Evolutionary conservation across 2,888 invertebrate genomes (phyloP).

Genomic region (Nymphalis urticae): DNA sequence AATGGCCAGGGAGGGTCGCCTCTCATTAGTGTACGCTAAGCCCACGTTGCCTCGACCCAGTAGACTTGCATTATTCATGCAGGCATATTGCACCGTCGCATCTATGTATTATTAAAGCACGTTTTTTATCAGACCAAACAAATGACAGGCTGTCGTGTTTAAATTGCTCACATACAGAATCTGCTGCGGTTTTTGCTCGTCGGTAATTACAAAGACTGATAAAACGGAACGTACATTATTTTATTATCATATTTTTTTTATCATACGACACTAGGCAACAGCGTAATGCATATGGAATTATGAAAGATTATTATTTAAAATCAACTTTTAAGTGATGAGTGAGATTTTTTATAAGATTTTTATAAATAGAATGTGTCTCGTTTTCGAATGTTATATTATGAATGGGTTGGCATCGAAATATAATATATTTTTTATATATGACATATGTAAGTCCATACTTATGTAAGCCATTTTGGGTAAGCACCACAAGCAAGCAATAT

Average conservation of each 20-base stretch:
- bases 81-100: constrained; percentile 73
- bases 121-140: constrained; percentile 32
- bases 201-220: constrained; percentile 3
- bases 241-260: not conserved
- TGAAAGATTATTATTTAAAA: no score
- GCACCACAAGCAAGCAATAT: no score
- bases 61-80: constrained; percentile 78
- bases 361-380: no score
- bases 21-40: constrained; percentile 74
- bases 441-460: no score
- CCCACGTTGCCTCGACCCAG: constrained; percentile 60
- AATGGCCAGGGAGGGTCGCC: constrained; percentile 66
- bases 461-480: no score
- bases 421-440: no score
- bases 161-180: constrained; percentile 17
- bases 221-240: not conserved
- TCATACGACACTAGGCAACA: no score
- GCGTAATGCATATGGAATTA: no score
- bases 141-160: constrained; percentile 24
- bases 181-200: constrained; percentile 12
- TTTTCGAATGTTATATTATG: no score
- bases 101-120: constrained; percentile 40
- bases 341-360: no score
- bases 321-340: no score
- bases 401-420: no score